These are phyloP conservation scores for Elaphurus davidianus DNA, from an alignment of 2,113 vertebrate species.

Conservation along the genomic window DNA sequence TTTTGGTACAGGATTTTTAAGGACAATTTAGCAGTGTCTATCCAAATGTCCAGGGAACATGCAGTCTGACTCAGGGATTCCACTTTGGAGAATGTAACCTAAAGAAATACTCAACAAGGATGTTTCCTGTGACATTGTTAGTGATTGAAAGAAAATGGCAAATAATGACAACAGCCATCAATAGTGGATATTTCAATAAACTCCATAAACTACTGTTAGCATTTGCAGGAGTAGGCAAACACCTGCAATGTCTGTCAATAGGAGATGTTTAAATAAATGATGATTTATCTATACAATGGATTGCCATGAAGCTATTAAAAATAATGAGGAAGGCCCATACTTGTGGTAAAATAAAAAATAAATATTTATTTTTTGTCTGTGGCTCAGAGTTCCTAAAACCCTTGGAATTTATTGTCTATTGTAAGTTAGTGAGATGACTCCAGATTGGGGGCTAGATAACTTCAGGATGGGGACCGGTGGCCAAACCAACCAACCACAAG, in stretches of 20 bases:
- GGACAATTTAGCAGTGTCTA: background rate
- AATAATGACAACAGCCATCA: background rate
- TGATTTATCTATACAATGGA: background rate
- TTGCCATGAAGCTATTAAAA: background rate
- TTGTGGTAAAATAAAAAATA: background rate
- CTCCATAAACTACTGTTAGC: background rate
- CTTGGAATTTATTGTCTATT: background rate
- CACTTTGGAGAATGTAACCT: background rate
- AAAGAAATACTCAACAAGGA: background rate
- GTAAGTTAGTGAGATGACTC: background rate
- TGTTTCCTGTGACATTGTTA: background rate
- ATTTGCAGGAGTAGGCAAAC: background rate
- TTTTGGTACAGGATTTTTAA: background rate
- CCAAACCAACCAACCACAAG: background rate
- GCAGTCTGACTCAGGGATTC: background rate
- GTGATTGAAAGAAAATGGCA: background rate
- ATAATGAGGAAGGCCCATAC: background rate
- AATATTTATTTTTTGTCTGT: background rate
- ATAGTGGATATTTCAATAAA: background rate
- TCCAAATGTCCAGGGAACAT: background rate
- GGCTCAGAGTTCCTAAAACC: background rate
- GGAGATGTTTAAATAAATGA: background rate
- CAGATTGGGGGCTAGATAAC: background rate
- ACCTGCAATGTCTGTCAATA: background rate
- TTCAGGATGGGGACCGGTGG: background rate